A percentile compares a stretch with the other conserved stretches of the same genome.
Evolutionary conservation across 1,140 invertebrate genomes (phyloP).

Genomic region (Nautilus pompilius): DNA sequence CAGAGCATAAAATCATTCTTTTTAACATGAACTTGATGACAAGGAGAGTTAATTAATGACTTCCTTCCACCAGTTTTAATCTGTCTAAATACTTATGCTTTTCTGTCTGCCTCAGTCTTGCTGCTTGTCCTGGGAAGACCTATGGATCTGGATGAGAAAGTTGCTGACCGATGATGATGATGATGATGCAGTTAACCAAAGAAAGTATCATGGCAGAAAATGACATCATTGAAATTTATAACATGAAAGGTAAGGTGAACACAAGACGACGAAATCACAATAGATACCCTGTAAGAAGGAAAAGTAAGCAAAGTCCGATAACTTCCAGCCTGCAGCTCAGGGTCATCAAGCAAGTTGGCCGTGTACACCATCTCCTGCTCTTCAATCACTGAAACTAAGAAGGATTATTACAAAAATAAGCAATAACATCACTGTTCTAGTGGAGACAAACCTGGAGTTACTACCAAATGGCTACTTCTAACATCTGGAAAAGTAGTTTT

Average conservation of each 20-base stretch:
- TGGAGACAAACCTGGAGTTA: too few species aligned
- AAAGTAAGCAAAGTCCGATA: slow-evolving; percentile 92
- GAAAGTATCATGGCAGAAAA: not conserved
- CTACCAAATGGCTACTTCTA: too few species aligned
- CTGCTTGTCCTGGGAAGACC: too few species aligned
- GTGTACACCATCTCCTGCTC: slow-evolving; percentile 62
- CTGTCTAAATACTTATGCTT: too few species aligned
- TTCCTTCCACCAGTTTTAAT: too few species aligned
- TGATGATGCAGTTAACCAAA: not conserved
- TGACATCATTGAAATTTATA: not conserved
- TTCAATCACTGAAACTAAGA: slow-evolving; percentile 27
- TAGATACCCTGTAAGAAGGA: slow-evolving; percentile 82
- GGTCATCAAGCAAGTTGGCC: slow-evolving; percentile 89
- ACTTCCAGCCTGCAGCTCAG: slow-evolving; percentile 91
- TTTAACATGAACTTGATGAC: too few species aligned
- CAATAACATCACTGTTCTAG: too few species aligned
- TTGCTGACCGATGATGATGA: not conserved
- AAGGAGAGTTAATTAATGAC: too few species aligned
- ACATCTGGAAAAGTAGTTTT: too few species aligned
- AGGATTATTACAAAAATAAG: too few species aligned
- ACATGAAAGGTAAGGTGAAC: not conserved
- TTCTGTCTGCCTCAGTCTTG: too few species aligned
- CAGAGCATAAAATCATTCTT: too few species aligned
- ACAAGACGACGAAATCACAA: not conserved
- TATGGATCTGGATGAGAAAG: not conserved